phyloP scores from a whole-genome alignment of 1,140 invertebrate species.

The Drosophila triauraria region DNA sequence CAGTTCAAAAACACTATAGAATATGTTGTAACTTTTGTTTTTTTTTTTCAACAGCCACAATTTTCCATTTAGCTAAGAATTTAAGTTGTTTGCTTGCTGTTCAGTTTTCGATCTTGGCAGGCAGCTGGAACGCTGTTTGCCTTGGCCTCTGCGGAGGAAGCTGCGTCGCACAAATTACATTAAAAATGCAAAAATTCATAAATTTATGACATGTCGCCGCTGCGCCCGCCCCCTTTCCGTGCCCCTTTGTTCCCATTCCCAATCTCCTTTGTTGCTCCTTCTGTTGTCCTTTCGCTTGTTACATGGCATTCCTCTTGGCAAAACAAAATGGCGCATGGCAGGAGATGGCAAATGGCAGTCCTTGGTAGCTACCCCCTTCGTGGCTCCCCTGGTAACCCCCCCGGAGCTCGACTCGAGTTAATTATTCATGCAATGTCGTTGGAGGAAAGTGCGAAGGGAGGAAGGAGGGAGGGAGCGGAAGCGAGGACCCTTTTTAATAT shows the following conservation, averaged over 20 bases:
- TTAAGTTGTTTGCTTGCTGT: too few relatives aligned
- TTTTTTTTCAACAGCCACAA: too few relatives aligned
- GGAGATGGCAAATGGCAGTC: conserved; percentile 63
- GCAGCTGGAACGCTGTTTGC: not conserved
- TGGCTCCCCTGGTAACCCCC: not conserved
- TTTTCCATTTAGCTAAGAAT: too few relatives aligned
- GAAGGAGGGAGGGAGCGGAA: conserved; percentile 2
- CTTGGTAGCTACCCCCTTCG: conserved; percentile 13
- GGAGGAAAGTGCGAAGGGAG: conserved; percentile 35
- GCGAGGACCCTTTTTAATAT: conserved; percentile 78
- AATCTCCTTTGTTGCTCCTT: conserved; percentile 36
- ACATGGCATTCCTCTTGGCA: conserved; percentile 53
- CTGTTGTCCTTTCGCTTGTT: conserved; percentile 41
- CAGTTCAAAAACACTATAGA: too few relatives aligned
- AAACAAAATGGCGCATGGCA: conserved; percentile 79
- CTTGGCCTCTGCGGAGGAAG: conserved; percentile 11
- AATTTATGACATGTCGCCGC: conserved; percentile 79
- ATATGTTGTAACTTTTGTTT: too few relatives aligned
- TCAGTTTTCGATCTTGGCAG: too few relatives aligned
- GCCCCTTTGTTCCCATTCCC: not conserved
- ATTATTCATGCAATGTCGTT: conserved; percentile 83
- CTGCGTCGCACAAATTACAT: conserved; percentile 75
- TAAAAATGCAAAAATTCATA: conserved; percentile 83
- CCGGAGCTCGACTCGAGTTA: conserved; percentile 74
- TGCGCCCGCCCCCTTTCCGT: conserved; percentile 16